Base-by-base conservation (phyloP, 2,888 invertebrate genomes). In the Campoplex nolae region DNA sequence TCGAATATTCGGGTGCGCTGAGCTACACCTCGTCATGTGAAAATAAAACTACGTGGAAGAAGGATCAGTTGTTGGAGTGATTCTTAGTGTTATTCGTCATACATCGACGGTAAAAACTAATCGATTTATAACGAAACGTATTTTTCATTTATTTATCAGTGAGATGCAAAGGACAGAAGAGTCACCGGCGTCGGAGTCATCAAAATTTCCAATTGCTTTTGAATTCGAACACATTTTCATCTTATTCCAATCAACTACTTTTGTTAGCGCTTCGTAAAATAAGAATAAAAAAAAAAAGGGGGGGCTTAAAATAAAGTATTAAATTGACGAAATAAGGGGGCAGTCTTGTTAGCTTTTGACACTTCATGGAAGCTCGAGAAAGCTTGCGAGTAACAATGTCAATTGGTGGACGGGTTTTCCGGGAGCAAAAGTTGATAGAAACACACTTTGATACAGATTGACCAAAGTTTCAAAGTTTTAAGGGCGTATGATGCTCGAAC, bases 351-450 rank as follows among this genome's bases (percentile, higher is more conserved):
- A 71, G 54, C 51, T n/a, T 71, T 32, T 58, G 38, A 68, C 13
- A 51, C 56, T 73, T 45, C 51, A 16, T 35, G 32, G 18, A 51
- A 35, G n/a, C 35, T 62, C 13, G 48, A 62, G 62, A 18, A 58
- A 70, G 42, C 71, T 70, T 70, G 32, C 71, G 35, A n/a, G 71
- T 51, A 73, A 35, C 80, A 73, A 73, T 80, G 80, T 62, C 42
- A 62, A 32, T 76, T 65, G n/a, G 65, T 54, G 9, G 18, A 70
- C 32, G 28, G 42, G 45, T 68, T 82, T 76, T 58, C 45, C n/a
- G 18, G 56, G n/a, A 32, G 11, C 8, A 13, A 45, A 82, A 67
- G n/a, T 74, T 68, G 74, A 18, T 7, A n/a, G 38, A 48, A 65
- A 71, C 32, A 58, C 65, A 54, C 35, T 11, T 42, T 28, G 48